Base-by-base conservation (phyloP, 1,140 invertebrate genomes). In the Penaeus chinensis region DNA sequence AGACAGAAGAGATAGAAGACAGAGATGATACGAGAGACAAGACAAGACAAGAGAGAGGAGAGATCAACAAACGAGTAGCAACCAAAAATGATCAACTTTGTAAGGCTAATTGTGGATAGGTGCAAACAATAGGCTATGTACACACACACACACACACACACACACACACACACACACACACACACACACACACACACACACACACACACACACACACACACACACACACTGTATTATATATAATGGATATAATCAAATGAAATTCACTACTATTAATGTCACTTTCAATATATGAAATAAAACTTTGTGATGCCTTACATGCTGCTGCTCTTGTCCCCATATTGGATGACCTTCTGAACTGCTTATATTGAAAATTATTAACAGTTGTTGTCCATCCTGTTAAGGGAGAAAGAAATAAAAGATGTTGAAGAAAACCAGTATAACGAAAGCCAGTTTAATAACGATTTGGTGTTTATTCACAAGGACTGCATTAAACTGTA, bases 321-420 rank as follows among this genome's bases (percentile, higher is more conserved):
- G 81, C 81, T 69, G 81, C 81, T 69, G 81, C 63, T 69, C 81
- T 82, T 5, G 81, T 82, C 63, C 81, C 81, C 81, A 82, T 82
- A 0, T 74, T 74, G 24, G 10, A 74, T 10, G 37, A 7, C 16
- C 19, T 24, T 74, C 3, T 18, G 69, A 8, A 74, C 4, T 18
- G 24, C 16, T 74, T 24, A 79, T 79, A 22, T 54, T 22, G 8
- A 24, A 27, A 78, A 78, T 7, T n/a, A n/a, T 78, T 78, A 78
- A 32, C 10, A 22, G 24, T 20, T 78, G 8, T 47, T 20, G 27
- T 27, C n/a, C 42, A 32, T 47, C 22, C 22, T 32, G 78, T 54
- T 24, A 60, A 32, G 42, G 62, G 11, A 80, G 47, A 80, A 60
- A n/a, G 47, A 80, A 54, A 80, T 20, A 80, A 60, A 32, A 10